Conservation (phyloP, 2,113 vertebrate species). For the Eubucco bourcierii region DNA sequence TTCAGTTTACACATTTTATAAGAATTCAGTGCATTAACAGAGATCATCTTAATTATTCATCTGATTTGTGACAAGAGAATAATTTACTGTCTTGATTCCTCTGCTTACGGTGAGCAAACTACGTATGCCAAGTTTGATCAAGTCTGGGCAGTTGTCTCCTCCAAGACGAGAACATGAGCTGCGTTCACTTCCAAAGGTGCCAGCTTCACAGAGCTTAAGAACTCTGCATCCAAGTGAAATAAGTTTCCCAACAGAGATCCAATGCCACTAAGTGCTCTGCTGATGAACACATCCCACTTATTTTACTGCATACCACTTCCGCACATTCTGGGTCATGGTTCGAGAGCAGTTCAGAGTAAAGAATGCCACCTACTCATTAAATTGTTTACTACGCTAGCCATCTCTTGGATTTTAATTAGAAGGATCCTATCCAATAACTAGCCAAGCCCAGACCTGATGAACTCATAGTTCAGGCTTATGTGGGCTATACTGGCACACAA, state of each 20-base stretch:
- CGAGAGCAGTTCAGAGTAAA: not conserved
- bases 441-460: not conserved
- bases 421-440: not conserved
- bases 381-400: slow-evolving; percentile 35
- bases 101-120: not conserved
- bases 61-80: not conserved
- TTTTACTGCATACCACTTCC: not conserved
- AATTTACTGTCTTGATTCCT: not conserved
- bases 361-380: slow-evolving; percentile 57
- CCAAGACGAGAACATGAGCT: not conserved
- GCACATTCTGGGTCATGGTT: not conserved
- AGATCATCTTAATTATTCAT: not conserved
- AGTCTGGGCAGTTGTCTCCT: not conserved
- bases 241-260: not conserved
- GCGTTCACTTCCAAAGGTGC: not conserved
- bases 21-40: not conserved
- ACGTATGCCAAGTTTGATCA: not conserved
- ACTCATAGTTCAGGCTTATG: not conserved
- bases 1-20: not conserved
- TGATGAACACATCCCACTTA: not conserved
- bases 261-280: not conserved
- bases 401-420: slow-evolving; percentile 17
- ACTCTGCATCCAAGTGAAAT: not conserved
- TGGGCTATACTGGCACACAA: not conserved
- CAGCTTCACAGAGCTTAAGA: not conserved